These are phyloP conservation scores for Leptinotarsa rubiginosa DNA, from an alignment of 2,888 invertebrate species.

Conservation along the genomic window DNA sequence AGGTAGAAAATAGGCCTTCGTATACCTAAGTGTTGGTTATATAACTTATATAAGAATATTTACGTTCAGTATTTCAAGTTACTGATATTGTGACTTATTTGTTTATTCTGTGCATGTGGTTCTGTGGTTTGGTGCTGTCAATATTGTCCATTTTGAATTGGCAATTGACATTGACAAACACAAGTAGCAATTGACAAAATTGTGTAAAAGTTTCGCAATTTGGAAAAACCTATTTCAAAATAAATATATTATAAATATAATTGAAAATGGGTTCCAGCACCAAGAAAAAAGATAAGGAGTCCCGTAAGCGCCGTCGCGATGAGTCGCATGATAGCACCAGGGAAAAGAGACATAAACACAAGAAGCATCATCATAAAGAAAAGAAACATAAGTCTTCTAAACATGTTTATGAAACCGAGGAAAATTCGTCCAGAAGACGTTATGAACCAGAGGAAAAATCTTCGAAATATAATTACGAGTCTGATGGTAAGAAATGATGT, in stretches of 20 bases:
- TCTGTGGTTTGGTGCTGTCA: too few species aligned
- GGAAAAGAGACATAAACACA: conserved; percentile 72
- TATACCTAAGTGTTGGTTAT: too few species aligned
- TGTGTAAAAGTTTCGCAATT: not conserved
- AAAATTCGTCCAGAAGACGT: conserved; percentile 28
- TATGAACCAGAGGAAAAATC: conserved; percentile 35
- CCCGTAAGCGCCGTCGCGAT: conserved; percentile 77
- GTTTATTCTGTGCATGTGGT: too few species aligned
- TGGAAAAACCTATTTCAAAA: not conserved
- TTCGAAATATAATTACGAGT: conserved; percentile 64
- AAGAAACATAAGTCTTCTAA: conserved; percentile 59
- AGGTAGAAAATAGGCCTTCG: too few species aligned
- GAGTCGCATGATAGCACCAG: conserved; percentile 60
- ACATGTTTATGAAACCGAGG: conserved; percentile 32
- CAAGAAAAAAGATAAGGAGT: conserved; percentile 74
- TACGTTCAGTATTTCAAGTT: too few species aligned
- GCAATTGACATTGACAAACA: too few species aligned
- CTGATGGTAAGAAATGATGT: conserved; percentile 67
- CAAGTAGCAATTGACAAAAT: too few species aligned
- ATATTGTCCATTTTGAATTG: too few species aligned
- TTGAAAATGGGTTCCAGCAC: conserved; percentile 75
- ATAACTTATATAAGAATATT: too few species aligned
- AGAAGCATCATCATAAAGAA: conserved; percentile 65
- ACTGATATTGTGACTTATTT: too few species aligned
- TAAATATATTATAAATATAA: conserved; percentile 7